These are phyloP conservation scores for Vulpes lagopus DNA, from an alignment of 2,113 vertebrate species.

Conservation along the genomic window DNA sequence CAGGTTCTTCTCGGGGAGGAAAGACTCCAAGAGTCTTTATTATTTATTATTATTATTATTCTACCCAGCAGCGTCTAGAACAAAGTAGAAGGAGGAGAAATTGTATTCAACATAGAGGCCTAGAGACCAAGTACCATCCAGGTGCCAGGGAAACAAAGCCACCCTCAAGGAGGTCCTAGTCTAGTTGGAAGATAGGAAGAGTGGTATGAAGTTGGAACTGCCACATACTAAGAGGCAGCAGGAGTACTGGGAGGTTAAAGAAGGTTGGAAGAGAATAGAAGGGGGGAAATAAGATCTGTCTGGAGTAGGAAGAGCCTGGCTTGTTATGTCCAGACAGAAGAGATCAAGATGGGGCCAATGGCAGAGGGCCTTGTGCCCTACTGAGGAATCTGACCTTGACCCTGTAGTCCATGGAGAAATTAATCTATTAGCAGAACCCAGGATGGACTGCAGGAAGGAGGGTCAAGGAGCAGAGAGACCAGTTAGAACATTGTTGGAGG, in stretches of 20 bases:
- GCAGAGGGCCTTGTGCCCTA: background rate
- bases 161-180: background rate
- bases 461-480: background rate
- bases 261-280: background rate
- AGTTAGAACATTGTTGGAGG: background rate
- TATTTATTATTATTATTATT: background rate
- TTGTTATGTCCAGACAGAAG: constrained; percentile 23
- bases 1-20: background rate
- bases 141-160: background rate
- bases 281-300: background rate
- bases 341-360: background rate
- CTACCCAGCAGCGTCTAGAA: background rate
- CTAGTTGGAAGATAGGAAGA: background rate
- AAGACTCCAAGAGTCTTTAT: background rate
- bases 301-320: background rate
- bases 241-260: background rate
- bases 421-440: background rate
- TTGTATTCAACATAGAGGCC: background rate
- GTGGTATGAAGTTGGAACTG: background rate
- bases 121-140: background rate
- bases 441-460: background rate
- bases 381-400: background rate
- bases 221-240: background rate
- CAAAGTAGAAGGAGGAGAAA: background rate
- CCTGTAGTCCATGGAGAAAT: background rate